Evolutionary conservation across 2,113 vertebrate genomes (phyloP), one percentile per base, ranked within the genome.

Genomic region (Aix galericulata): DNA sequence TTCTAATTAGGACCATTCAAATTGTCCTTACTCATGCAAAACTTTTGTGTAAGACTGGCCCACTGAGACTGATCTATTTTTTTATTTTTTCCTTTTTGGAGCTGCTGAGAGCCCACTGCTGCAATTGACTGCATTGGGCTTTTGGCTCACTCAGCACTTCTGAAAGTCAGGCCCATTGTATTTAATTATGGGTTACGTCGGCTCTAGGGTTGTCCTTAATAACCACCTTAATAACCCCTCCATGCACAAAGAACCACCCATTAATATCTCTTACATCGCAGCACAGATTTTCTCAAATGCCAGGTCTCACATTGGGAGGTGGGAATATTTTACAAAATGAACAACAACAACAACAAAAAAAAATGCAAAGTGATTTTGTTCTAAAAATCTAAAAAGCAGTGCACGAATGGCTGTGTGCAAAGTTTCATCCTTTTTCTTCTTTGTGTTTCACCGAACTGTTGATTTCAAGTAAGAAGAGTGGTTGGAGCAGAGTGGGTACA

Each of bases 191-290:
- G 34, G 74, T 74, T 88, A 56, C 1, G 0, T 52, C 0, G 6
- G 22, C 46, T 75, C 26, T 27, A 74, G 42, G 8, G 15, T 29
- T 0, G 0, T 86, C 21, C 25, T 9, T 63, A 83, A 63, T 27
- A 42, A 36, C 20, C 40, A 56, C 8, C 1, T 1, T 17, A 22
- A 16, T 77, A 63, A 31, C 81, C 67, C 42, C 26, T 59, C 83
- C 3, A 0, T 52, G 60, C 0, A 4, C 23, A 22, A 82, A 62
- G 7, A 69, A 10, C 9, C 21, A 50, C 4, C 4, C 0, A 0
- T 5, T 38, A 32, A 23, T 1, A 0, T 66, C 50, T 66, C 50
- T 48, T 27, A 3, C 4, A 3, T 52, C 0, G 0, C 44, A 59
- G 42, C 25, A 29, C 36, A 18, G 3, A 0, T 38, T 84, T 50